A percentile compares a stretch with the other conserved stretches of the same genome.
Conservation (phyloP, 2,888 invertebrate species). For the Mythimna loreyi region DNA sequence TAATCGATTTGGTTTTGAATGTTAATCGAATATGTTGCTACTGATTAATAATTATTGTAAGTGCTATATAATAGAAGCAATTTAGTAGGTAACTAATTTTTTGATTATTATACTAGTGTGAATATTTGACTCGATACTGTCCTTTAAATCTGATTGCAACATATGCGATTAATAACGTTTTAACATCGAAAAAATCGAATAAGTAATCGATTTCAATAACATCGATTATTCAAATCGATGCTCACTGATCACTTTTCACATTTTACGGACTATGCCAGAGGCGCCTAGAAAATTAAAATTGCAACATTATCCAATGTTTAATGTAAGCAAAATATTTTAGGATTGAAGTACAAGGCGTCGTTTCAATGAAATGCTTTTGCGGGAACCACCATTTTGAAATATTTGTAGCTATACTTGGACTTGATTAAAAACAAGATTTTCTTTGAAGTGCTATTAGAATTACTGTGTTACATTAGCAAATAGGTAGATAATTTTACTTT, state of each 20-base stretch:
- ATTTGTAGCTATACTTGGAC: slow-evolving; percentile 30
- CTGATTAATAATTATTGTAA: slow-evolving; percentile 47
- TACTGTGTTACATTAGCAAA: slow-evolving; percentile 44
- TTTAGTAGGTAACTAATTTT: slow-evolving; percentile 61
- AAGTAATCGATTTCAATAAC: slow-evolving; percentile 5
- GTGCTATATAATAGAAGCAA: slow-evolving; percentile 61
- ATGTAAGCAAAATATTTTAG: slow-evolving; percentile 83
- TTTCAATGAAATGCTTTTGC: slow-evolving; percentile 38
- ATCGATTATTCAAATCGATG: slow-evolving; percentile 41
- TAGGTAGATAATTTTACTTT: slow-evolving; percentile 55
- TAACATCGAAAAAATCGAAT: neutral
- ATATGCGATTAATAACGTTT: slow-evolving; percentile 25
- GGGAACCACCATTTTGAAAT: slow-evolving; percentile 28
- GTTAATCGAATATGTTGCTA: slow-evolving; percentile 42
- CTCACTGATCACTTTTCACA: slow-evolving; percentile 45
- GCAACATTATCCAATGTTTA: slow-evolving; percentile 84
- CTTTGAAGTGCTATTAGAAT: slow-evolving; percentile 55
- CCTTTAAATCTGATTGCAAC: slow-evolving; percentile 45
- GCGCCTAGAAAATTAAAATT: slow-evolving; percentile 62
- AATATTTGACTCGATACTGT: slow-evolving; percentile 57
- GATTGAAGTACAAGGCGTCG: slow-evolving; percentile 79
- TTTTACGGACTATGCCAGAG: slow-evolving; percentile 63
- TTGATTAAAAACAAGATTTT: slow-evolving; percentile 47
- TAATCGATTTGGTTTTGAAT: slow-evolving; percentile 21
- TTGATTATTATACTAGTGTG: slow-evolving; percentile 59